Base-by-base conservation (phyloP, 2,797 vertebrate species). In the Melanotaenia trifasciata region DNA sequence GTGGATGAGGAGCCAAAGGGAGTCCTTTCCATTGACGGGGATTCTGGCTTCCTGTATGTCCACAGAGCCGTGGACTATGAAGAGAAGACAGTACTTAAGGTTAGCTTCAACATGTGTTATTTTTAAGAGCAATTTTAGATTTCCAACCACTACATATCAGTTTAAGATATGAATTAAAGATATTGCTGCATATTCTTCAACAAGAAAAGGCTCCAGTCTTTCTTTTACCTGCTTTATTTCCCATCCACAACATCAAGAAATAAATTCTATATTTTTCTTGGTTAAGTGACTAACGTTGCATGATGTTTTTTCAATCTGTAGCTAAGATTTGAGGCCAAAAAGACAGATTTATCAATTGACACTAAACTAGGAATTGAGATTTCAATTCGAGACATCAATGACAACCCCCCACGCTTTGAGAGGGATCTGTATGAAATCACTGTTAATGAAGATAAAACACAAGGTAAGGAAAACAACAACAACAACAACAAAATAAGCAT, bases 361-460 rank as follows among this genome's bases (percentile, higher is more conserved):
- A 93, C 84, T 32, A 80, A 50, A 47, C 84, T 94, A 56, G 89
- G 90, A 16, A 35, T 94, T 69, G 84, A 91, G 58, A 83, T 95
- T 53, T 14, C 38, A 35, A 88, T 95, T 63, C 7, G 40, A 32
- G 94, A 95, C 85, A 92, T 95, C 72, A 95, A 94, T 13, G 94
- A 94, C 87, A 94, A 94, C 81, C 87, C 91, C 5, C 94, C 94
- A 0, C 24, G 12, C 24, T 94, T 94, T 70, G 47, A 35, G 24
- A 80, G 0, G 0, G 50, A 72, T 57, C 30, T 84, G n/a, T 94
- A 90, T 81, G 68, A 92, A 50, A 22, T 89, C 51, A 78, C 12
- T 1, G 33, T 89, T 11, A n/a, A 62, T 16, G 92, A 94, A 67
- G 65, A 78, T 40, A 7, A 3, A 1, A 0, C 26, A 33, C 93